Evolutionary conservation across 1,140 invertebrate species (phyloP).

Genomic region (Drosophila teissieri): DNA sequence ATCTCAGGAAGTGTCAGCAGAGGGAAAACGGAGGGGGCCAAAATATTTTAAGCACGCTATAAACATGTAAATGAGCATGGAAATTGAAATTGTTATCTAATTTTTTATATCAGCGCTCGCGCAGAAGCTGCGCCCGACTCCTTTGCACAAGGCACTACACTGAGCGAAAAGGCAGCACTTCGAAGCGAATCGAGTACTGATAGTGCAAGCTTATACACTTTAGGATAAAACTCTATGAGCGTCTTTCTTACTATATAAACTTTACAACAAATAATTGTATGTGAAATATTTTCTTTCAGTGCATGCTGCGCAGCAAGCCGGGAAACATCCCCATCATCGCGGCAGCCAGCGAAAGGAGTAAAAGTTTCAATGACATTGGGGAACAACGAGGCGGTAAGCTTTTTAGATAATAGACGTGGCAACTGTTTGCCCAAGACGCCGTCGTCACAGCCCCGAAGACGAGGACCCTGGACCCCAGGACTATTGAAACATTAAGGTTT

Average conservation of each 20-base stretch:
- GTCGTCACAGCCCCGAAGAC: slow-evolving; percentile 41
- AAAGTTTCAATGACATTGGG: slow-evolving; percentile 60
- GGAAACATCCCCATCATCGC: slow-evolving; percentile 30
- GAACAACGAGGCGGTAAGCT: slow-evolving; percentile 64
- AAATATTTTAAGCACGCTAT: slow-evolving; percentile 83
- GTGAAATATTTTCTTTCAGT: slow-evolving; percentile 6
- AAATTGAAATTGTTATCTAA: slow-evolving; percentile 84
- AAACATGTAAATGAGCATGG: slow-evolving; percentile 84
- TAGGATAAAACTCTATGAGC: no score
- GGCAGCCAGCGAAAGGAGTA: slow-evolving; percentile 65
- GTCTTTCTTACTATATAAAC: neutral
- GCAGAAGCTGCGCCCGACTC: slow-evolving; percentile 49
- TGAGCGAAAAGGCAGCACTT: neutral
- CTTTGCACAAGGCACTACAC: slow-evolving; percentile 22
- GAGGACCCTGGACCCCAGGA: slow-evolving; percentile 45
- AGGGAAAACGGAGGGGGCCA: slow-evolving; percentile 16
- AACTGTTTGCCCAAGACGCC: slow-evolving; percentile 64
- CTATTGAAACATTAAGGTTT: slow-evolving; percentile 76
- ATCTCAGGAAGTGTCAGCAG: slow-evolving; percentile 63
- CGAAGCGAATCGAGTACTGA: no score
- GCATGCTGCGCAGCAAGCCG: slow-evolving; percentile 2
- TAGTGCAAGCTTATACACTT: no score
- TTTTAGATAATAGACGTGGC: slow-evolving; percentile 77
- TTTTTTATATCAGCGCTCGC: slow-evolving; percentile 78
- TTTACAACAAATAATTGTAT: neutral